Conservation (phyloP, 64 coral and sea anemone genomes). For the Pocillopora verrucosa region DNA sequence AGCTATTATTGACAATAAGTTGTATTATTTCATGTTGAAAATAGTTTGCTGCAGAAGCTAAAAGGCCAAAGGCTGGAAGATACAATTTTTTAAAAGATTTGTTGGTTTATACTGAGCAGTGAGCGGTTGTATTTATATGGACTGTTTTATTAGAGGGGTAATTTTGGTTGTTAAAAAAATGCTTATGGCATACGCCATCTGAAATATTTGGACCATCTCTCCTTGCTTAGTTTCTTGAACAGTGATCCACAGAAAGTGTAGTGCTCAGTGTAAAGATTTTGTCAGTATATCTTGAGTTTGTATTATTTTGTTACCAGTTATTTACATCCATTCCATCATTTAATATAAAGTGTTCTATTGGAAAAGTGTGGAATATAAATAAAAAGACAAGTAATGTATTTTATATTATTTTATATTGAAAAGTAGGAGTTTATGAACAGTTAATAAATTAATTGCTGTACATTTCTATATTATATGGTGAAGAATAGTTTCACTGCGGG, state of each 20-base stretch:
- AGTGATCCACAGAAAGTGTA: no score
- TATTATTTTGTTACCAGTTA: constrained; percentile 19
- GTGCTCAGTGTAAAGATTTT: no score
- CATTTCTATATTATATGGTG: constrained; percentile 34
- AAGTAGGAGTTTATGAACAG: constrained; percentile 42
- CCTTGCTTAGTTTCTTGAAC: no score
- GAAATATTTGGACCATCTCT: no score
- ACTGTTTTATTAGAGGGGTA: background rate
- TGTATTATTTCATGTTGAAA: constrained; percentile 45
- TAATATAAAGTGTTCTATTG: constrained; percentile 31
- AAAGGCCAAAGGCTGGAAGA: constrained; percentile 6
- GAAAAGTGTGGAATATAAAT: constrained; percentile 45
- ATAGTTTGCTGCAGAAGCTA: constrained; percentile 1
- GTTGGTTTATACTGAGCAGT: background rate
- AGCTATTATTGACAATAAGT: background rate
- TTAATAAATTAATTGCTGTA: constrained; percentile 51
- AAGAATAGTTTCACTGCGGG: background rate
- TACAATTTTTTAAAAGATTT: background rate
- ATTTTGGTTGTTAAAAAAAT: background rate
- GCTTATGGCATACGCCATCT: background rate
- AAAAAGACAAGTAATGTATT: constrained; percentile 41
- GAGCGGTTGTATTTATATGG: background rate
- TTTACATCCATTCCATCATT: constrained; percentile 6
- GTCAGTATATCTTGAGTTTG: background rate
- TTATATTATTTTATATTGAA: constrained; percentile 61